These are phyloP conservation scores for Iselma pallidipennis DNA, from an alignment of 2,888 invertebrate genomes.

Conservation along the genomic window DNA sequence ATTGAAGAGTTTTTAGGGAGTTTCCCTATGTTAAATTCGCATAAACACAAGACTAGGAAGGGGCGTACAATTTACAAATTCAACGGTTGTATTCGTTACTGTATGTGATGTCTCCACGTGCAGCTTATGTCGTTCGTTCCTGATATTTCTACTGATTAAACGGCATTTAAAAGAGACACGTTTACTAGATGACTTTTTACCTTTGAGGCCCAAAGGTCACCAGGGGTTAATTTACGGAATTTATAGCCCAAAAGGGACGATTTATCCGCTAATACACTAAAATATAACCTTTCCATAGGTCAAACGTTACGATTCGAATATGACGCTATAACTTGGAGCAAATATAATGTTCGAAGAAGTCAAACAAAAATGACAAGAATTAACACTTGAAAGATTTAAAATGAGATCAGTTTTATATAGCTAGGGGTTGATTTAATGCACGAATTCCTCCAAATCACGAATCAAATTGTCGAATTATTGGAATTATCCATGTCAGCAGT, in stretches of 20 bases:
- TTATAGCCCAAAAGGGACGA: slow-evolving; percentile 54
- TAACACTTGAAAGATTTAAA: slow-evolving; percentile 12
- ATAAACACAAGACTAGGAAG: slow-evolving; percentile 20
- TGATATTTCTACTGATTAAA: slow-evolving; percentile 38
- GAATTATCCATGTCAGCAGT: slow-evolving; percentile 51
- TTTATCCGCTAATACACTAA: slow-evolving; percentile 54
- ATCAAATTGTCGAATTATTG: slow-evolving; percentile 46
- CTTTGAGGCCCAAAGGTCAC: slow-evolving; percentile 53
- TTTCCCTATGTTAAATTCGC: slow-evolving; percentile 34
- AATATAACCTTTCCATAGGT: slow-evolving; percentile 54
- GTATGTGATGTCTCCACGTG: slow-evolving; percentile 28
- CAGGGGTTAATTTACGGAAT: slow-evolving; percentile 53
- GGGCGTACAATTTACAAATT: slow-evolving; percentile 24
- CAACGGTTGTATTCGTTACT: slow-evolving; percentile 12
- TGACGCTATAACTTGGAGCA: slow-evolving; percentile 12
- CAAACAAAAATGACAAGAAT: not conserved
- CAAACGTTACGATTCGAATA: slow-evolving; percentile 41
- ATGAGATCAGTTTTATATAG: slow-evolving; percentile 19
- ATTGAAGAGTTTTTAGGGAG: slow-evolving; percentile 41
- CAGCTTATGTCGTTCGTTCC: slow-evolving; percentile 29
- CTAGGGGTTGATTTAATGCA: slow-evolving; percentile 47
- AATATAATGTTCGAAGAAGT: not conserved
- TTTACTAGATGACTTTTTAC: slow-evolving; percentile 48
- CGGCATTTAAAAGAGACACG: slow-evolving; percentile 42
- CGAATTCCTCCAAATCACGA: slow-evolving; percentile 47